Evolutionary conservation across 64 coral and sea anemone species (phyloP).

Genomic region (Porites australiensis): DNA sequence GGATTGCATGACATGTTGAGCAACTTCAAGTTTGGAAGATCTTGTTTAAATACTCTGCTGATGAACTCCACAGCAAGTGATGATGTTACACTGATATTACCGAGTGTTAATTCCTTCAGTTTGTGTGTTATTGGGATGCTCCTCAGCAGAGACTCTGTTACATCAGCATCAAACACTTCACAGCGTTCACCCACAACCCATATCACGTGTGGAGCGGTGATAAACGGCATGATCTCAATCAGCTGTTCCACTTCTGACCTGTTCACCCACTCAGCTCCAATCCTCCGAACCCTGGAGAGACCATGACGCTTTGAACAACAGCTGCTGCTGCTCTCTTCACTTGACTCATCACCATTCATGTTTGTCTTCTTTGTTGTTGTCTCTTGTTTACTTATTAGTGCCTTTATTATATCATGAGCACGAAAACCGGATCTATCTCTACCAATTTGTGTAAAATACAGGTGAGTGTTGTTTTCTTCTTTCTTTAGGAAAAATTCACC

Average conservation of each 20-base stretch:
- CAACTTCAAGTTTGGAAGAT: not conserved
- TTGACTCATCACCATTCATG: too few relatives aligned
- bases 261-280: not conserved
- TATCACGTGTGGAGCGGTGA: not conserved
- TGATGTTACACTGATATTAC: not conserved
- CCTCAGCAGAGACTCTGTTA: not conserved
- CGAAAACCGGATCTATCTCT: too few relatives aligned
- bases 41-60: not conserved
- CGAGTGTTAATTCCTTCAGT: not conserved
- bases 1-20: not conserved
- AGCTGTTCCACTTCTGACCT: not conserved
- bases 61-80: not conserved
- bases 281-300: not conserved
- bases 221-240: not conserved
- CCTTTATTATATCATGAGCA: too few relatives aligned
- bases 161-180: not conserved
- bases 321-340: too few relatives aligned
- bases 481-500: not conserved
- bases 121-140: not conserved
- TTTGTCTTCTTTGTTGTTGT: too few relatives aligned
- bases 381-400: too few relatives aligned
- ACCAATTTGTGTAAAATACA: too few relatives aligned
- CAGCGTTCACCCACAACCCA: rapidly evolving
- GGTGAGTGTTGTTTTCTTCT: not conserved
- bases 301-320: not conserved